Evolutionary conservation across 2,113 vertebrate species (phyloP).

Genomic region (Albula goreensis): DNA sequence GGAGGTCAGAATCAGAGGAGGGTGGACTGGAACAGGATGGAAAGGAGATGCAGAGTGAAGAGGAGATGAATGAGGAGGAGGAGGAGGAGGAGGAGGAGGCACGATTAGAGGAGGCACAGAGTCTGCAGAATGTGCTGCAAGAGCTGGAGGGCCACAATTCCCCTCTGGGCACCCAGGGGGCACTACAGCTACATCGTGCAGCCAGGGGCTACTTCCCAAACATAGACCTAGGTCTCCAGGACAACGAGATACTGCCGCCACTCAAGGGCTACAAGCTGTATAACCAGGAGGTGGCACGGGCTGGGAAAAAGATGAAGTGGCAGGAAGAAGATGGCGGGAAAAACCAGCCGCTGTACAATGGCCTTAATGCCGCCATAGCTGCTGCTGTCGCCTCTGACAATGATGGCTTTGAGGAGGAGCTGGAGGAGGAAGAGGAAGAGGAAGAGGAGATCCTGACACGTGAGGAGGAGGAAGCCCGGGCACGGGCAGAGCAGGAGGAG

Average conservation of each 20-base stretch:
- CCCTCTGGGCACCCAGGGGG: constrained; percentile 58
- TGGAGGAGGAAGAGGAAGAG: constrained; percentile 63
- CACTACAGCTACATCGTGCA: constrained; percentile 55
- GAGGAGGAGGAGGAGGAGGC: constrained; percentile 44
- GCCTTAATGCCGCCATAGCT: constrained; percentile 46
- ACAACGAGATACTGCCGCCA: constrained; percentile 77
- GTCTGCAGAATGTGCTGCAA: constrained; percentile 52
- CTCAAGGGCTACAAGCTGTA: constrained; percentile 77
- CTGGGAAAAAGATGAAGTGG: constrained; percentile 75
- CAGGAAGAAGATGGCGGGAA: constrained; percentile 56
- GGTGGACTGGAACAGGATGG: constrained; percentile 42
- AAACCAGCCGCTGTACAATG: constrained; percentile 55
- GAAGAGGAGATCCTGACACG: constrained; percentile 49
- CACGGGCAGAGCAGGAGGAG: constrained; percentile 54
- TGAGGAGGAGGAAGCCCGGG: constrained; percentile 66
- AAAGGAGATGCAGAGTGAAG: constrained; percentile 38
- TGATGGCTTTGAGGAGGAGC: constrained; percentile 65
- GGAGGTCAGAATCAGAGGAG: constrained; percentile 39
- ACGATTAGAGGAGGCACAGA: constrained; percentile 15
- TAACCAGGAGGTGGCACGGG: constrained; percentile 73
- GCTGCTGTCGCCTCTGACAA: constrained; percentile 69
- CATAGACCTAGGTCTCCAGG: constrained; percentile 73
- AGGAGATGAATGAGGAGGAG: constrained; percentile 35
- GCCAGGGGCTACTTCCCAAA: constrained; percentile 73
- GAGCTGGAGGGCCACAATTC: constrained; percentile 58